Evolutionary conservation across 2,113 vertebrate species (phyloP).

Genomic region (Hepsetus odoe): DNA sequence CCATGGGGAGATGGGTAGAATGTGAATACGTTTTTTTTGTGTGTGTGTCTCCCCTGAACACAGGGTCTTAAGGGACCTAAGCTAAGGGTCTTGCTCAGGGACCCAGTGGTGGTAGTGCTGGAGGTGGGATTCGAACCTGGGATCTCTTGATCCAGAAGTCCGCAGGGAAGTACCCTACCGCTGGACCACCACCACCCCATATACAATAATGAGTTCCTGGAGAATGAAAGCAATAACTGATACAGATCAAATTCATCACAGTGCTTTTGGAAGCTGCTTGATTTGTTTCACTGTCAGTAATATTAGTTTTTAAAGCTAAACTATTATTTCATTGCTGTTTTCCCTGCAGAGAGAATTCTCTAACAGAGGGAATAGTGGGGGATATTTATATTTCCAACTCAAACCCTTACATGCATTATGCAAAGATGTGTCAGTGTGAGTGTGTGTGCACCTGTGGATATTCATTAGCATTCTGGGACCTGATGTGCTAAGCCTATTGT

Average conservation of each 20-base stretch:
- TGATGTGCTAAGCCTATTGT: constrained; percentile 7
- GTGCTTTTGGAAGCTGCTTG: not conserved
- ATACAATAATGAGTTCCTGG: too few species aligned
- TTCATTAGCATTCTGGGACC: not conserved
- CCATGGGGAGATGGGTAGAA: too few species aligned
- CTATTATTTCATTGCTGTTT: not conserved
- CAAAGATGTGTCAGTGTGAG: not conserved
- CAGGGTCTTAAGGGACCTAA: too few species aligned
- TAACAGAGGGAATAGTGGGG: not conserved
- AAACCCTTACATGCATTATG: not conserved
- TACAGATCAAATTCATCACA: not conserved
- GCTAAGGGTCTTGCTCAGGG: too few species aligned
- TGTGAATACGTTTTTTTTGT: too few species aligned
- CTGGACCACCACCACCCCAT: too few species aligned
- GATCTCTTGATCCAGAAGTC: too few species aligned
- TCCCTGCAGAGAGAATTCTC: too few species aligned
- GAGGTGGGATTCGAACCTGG: too few species aligned
- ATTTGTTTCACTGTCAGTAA: not conserved
- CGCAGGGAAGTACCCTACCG: too few species aligned
- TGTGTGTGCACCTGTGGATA: not conserved
- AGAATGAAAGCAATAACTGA: not conserved
- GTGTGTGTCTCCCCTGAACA: too few species aligned
- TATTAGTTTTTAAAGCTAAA: not conserved
- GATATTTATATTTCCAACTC: not conserved
- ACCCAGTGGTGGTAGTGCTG: too few species aligned